phyloP scores from a whole-genome alignment of 1,140 invertebrate species.

The Nomia melanderi region DNA sequence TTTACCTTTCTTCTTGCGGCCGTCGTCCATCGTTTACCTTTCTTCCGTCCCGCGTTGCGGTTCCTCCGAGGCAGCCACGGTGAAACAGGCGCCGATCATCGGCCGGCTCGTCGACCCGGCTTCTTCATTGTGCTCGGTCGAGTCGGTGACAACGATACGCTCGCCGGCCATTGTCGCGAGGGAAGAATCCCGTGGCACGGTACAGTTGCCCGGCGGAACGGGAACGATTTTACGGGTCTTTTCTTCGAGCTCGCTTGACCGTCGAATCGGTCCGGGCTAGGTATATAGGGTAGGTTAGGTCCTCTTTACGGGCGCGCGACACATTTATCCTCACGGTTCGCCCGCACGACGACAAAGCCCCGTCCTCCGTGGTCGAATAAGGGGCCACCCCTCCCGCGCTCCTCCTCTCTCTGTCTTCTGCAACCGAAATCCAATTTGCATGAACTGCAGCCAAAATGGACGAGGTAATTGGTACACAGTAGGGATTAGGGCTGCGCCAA shows the following conservation, averaged over 20 bases:
- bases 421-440: constrained; percentile 77
- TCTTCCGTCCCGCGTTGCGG: constrained; percentile 1
- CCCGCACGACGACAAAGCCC: constrained; percentile 45
- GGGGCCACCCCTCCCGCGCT: constrained; percentile 13
- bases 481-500: constrained; percentile 70
- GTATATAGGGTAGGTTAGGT: neutral
- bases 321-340: constrained; percentile 39
- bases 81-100: constrained; percentile 39
- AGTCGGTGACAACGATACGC: constrained; percentile 47
- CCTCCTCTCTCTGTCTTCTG: constrained; percentile 57
- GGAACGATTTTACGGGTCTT: constrained; percentile 27
- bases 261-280: neutral
- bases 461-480: constrained; percentile 78
- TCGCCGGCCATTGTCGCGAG: constrained; percentile 21
- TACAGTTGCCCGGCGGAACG: neutral
- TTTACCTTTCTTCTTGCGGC: constrained; percentile 4
- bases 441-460: constrained; percentile 73
- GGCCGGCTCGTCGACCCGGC: neutral
- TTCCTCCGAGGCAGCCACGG: neutral
- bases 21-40: constrained; percentile 6
- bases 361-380: constrained; percentile 36
- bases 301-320: constrained; percentile 34
- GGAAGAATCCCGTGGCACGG: neutral
- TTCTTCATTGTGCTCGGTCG: constrained; percentile 40
- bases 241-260: constrained; percentile 20